Conservation (phyloP, 2,888 invertebrate genomes). For the Sinodicranocentrus sp. region DNA sequence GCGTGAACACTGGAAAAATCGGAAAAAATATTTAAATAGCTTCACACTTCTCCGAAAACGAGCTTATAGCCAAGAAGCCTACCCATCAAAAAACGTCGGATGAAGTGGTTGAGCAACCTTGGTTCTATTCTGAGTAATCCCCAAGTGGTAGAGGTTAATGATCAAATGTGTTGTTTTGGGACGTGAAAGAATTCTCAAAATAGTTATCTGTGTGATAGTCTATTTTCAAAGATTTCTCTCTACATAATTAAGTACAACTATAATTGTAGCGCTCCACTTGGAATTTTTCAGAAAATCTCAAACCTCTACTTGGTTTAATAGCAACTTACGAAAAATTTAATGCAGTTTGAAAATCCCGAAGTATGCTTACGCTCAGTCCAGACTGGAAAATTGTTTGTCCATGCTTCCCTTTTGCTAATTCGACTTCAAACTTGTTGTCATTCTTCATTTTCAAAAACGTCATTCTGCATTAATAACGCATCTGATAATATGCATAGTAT, state of each 20-base stretch:
- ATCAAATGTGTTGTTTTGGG: constrained; percentile 15
- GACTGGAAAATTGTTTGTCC: neutral
- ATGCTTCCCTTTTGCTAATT: neutral
- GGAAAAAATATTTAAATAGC: constrained; percentile 16
- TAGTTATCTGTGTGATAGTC: constrained; percentile 36
- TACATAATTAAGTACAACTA: no score
- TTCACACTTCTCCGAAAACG: no score
- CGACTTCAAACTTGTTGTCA: constrained; percentile 34
- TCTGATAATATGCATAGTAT: no score
- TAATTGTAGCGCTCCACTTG: neutral
- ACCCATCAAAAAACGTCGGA: constrained; percentile 50
- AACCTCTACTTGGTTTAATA: neutral
- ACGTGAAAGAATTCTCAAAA: constrained; percentile 25
- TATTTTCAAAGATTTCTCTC: constrained; percentile 12
- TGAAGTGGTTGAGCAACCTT: constrained; percentile 27
- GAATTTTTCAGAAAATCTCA: neutral
- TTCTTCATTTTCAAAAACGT: constrained; percentile 25
- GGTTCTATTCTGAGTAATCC: constrained; percentile 20
- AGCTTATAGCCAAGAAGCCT: no score
- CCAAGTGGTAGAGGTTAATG: constrained; percentile 36
- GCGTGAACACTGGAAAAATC: constrained; percentile 26
- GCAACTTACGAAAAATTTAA: constrained; percentile 41
- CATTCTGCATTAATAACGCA: no score
- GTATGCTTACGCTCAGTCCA: constrained; percentile 43
- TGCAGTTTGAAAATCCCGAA: constrained; percentile 14